Percentiles rank a stretch among this genome's conserved stretches.
These are phyloP conservation scores for Neostethus bicornis DNA, from an alignment of 2,797 vertebrate genomes.

Conservation along the genomic window DNA sequence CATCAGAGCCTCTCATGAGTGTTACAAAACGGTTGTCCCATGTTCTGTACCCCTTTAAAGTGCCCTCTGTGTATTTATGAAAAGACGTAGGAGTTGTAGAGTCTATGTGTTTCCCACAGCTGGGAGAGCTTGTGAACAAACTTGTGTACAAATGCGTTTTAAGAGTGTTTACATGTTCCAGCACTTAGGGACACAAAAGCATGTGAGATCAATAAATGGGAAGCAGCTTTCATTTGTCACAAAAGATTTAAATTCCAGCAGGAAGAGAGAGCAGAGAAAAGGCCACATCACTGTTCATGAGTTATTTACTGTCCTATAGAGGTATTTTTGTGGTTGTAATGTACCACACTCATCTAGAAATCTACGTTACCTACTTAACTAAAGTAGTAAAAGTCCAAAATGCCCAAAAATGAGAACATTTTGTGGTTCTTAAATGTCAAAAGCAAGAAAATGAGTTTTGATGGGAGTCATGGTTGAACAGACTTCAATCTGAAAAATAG, in stretches of 20 bases:
- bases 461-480: too few species aligned
- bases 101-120: constrained; percentile 15
- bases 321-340: not conserved
- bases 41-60: constrained; percentile 15
- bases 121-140: constrained; percentile 23
- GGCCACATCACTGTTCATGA: constrained; percentile 13
- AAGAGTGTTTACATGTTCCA: not conserved
- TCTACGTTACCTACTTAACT: not conserved
- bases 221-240: constrained; percentile 57
- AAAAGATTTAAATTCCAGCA: constrained; percentile 34
- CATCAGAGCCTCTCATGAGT: constrained; percentile 17
- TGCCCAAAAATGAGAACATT: not conserved
- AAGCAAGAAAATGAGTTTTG: too few species aligned
- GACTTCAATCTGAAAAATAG: too few species aligned
- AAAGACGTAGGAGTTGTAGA: constrained; percentile 23
- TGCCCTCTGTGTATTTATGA: not conserved
- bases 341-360: too few species aligned
- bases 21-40: constrained; percentile 31
- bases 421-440: not conserved
- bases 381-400: too few species aligned
- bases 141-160: constrained; percentile 5
- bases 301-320: constrained; percentile 9
- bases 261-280: constrained; percentile 24
- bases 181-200: constrained; percentile 9
- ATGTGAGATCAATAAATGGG: constrained; percentile 66